Evolutionary conservation across 1,140 invertebrate species (phyloP), one percentile per base, ranked within the genome.

Genomic region (Zaprionus taronus): DNA sequence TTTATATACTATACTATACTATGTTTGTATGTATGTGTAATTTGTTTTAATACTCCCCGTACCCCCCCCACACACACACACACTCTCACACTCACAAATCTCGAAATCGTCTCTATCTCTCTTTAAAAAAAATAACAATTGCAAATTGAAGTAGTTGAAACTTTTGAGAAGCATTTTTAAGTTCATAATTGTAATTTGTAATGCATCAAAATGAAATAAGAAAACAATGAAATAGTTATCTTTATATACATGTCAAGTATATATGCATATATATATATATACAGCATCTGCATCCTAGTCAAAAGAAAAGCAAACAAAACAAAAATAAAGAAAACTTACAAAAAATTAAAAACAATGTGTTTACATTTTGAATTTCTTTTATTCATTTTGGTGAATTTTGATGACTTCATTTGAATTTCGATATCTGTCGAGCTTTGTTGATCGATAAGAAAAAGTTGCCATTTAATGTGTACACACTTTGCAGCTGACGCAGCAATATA

Each of bases 251-350:
- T 65, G 51, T 72, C 62, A 38, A 62, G 34, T 44, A 41, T 53
- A 51, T 63, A 62, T 72, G 47, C 22, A 53, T 64, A 51, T 67
- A 68, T 77, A 68, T 77, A 74, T 72, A 69, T 66, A 79, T 67
- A 76, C 63, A 67, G 63, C 63, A 72, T 74, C 72, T 78, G 76
- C 76, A 78, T 79, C 77, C 77, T 79, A 79, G 77, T 79, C 77
- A 79, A 79, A 79, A 79, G 77, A 78, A 79, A 76, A 75, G 65
- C 72, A 76, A 79, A 76, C 72, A 71, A 79, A 70, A 75, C 51
- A 80, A 78, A 74, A 77, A 80, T 78, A 79, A 80, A 73, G 55
- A 77, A 80, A 80, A 80, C 78, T 69, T 80, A 65, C 66, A 41
- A 80, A 73, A 70, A 74, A 79, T 49, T 64, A 66, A 60, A 51